Evolutionary conservation across 2,797 vertebrate genomes (phyloP).

Genomic region (Paratrypauchen microcephalus): DNA sequence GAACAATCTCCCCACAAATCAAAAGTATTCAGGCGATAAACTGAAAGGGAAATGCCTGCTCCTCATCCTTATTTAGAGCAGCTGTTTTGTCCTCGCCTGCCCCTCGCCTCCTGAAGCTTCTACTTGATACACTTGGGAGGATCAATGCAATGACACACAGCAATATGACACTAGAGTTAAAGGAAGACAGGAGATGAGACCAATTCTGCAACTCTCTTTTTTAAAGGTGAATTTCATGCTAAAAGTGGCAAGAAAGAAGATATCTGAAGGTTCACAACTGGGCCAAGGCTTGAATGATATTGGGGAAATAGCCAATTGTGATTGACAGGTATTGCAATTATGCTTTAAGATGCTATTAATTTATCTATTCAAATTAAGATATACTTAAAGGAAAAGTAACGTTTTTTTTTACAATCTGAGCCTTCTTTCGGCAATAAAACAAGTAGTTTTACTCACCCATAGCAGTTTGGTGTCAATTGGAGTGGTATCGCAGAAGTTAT

Average conservation of each 20-base stretch:
- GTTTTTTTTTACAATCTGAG: no score
- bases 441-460: no score
- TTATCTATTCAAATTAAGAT: no score
- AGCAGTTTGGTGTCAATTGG: no score
- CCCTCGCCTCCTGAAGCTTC: not conserved
- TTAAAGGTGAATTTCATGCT: not conserved
- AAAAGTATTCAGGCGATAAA: slow-evolving; percentile 18
- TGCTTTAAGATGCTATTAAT: no score
- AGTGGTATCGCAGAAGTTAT: no score
- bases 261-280: not conserved
- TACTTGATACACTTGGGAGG: slow-evolving; percentile 8
- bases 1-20: slow-evolving; percentile 14
- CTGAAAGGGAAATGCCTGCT: slow-evolving; percentile 11
- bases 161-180: slow-evolving; percentile 4
- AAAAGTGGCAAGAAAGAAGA: not conserved
- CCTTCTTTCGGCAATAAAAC: no score
- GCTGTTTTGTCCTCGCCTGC: not conserved
- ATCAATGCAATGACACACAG: not conserved
- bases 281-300: not conserved
- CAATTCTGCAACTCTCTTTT: not conserved
- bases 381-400: no score
- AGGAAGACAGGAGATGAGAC: slow-evolving; percentile 5
- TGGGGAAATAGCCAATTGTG: not conserved
- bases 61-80: slow-evolving; percentile 4
- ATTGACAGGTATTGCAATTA: no score